Base-by-base conservation (phyloP, 2,888 invertebrate species). In the Temnothorax unifasciatus region DNA sequence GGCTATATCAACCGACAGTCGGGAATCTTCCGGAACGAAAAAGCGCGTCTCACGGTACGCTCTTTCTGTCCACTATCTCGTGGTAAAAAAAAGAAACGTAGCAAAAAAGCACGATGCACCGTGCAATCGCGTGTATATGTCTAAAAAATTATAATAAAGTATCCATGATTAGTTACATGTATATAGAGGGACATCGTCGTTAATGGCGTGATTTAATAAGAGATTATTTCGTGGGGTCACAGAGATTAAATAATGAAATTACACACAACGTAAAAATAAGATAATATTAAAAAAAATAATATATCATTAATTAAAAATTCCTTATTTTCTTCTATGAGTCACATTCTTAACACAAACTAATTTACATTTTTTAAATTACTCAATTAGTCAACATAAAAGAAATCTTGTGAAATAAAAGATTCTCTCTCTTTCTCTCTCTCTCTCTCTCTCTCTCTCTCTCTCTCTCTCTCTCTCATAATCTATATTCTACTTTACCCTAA, bases 1-100 rank as follows among this genome's bases (percentile, higher is more conserved):
- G 71, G 83, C 82, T 83, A 89, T 88, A 90, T 89, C 87, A 90
- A 88, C 90, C 82, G 77, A 59, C 82, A 73, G 63, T 47, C 74
- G 79, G 73, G 79, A 85, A 69, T 82, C 21, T 73, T 52, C 54
- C 41, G 74, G 64, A 71, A 71, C 81, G 81, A 83, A 83, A 75
- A 75, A 84, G 66, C 52, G 71, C 84, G 85, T 90, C 90, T 86
- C 90, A 90, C 90, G 90, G 69, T 86, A 73, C 3, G 3, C 63
- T 29, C 44, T 57, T 74, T 18, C 79, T 61, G 79, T 71, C 79
- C 71, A 81, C 71, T 71, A 44, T 61, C 74, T 84, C 69, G 47
- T 1, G 18, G 3, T 25, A 73, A 18, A 44, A 44, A 66, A 44
- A 21, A 41, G n/a, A n/a, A 21, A 38, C 18, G 9, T n/a, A n/a